Evolutionary conservation across 2,888 invertebrate species (phyloP).

Genomic region (Ectemnius cavifrons): DNA sequence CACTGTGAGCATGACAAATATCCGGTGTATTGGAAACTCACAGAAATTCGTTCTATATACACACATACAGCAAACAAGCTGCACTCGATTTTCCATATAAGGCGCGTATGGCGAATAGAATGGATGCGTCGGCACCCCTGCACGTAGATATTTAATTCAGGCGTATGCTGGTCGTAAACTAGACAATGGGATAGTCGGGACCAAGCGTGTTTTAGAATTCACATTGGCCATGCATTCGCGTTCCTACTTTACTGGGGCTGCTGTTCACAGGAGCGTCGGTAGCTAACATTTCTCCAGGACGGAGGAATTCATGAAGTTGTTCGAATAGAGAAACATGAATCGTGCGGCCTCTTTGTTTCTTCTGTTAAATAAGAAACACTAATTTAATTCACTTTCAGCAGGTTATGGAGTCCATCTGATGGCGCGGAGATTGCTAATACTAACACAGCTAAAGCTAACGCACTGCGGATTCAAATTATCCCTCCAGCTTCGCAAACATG

Average conservation of each 20-base stretch:
- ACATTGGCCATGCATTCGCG: background rate
- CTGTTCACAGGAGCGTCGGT: background rate
- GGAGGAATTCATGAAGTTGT: too few species aligned
- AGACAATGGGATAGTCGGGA: background rate
- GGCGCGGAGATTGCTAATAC: too few species aligned
- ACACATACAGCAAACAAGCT: background rate
- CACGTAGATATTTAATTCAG: background rate
- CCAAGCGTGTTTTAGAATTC: background rate
- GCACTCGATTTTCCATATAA: background rate
- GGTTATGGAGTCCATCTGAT: too few species aligned
- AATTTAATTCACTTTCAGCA: too few species aligned
- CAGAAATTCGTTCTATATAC: too few species aligned
- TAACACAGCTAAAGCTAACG: background rate
- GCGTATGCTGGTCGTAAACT: conserved; percentile 2
- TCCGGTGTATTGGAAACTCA: too few species aligned
- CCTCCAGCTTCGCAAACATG: background rate
- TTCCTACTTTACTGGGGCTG: background rate
- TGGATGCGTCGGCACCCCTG: background rate
- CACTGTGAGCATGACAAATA: too few species aligned
- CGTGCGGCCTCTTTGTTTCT: too few species aligned
- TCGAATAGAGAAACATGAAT: too few species aligned
- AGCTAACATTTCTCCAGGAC: background rate
- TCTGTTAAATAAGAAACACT: too few species aligned
- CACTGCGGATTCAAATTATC: conserved; percentile 7
- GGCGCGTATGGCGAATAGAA: background rate